A percentile compares a stretch with the other conserved stretches of the same genome.
These are phyloP conservation scores for Morelia viridis DNA, from an alignment of 2,797 vertebrate genomes.

Conservation along the genomic window DNA sequence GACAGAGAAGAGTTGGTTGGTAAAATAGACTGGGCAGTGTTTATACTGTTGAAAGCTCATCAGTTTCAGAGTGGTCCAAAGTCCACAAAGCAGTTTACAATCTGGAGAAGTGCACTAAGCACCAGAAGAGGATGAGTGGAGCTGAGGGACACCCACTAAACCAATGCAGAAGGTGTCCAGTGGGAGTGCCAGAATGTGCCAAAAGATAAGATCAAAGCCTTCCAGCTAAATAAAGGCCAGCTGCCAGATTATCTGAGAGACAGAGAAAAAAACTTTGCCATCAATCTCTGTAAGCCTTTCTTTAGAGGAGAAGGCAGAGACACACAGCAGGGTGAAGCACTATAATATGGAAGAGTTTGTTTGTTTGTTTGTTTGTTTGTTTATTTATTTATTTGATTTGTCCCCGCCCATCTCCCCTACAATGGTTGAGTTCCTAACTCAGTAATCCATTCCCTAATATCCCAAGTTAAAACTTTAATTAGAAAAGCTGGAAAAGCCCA, in stretches of 20 bases:
- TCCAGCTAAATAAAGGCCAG: not conserved
- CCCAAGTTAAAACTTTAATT: not conserved
- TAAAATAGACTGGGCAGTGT: not conserved
- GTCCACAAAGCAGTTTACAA: not conserved
- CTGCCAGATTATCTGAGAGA: not conserved
- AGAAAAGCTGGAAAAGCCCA: not conserved
- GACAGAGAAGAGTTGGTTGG: not conserved
- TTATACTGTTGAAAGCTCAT: not conserved
- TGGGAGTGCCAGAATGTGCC: not conserved
- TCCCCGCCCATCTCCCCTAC: too few species aligned
- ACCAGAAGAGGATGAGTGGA: not conserved
- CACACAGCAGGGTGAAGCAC: too few species aligned
- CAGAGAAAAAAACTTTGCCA: not conserved
- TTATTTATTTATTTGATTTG: too few species aligned
- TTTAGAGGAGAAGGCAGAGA: not conserved
- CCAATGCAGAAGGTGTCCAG: not conserved
- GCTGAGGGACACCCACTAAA: not conserved
- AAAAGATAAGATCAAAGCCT: not conserved
- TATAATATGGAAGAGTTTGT: not conserved
- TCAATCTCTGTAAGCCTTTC: not conserved
- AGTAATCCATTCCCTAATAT: not conserved
- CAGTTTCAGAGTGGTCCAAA: not conserved
- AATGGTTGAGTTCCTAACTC: not conserved
- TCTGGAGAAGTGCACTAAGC: not conserved
- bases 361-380: too few species aligned